Percentiles rank a stretch among this genome's conserved stretches.
Evolutionary conservation across 2,888 invertebrate species (phyloP).

Genomic region (Seira ritae): DNA sequence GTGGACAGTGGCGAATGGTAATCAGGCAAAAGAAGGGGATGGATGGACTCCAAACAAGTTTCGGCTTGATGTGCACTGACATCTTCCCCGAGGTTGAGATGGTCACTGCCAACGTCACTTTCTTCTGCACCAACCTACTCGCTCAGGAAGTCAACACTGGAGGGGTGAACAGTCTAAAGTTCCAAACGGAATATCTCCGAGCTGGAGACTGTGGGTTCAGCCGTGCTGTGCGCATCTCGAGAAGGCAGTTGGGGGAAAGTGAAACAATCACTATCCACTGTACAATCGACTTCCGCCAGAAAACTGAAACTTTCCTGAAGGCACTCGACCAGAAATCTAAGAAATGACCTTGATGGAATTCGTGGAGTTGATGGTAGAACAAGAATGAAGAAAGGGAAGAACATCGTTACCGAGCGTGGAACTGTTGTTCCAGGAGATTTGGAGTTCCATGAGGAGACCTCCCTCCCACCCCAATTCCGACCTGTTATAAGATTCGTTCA

Average conservation of each 20-base stretch:
- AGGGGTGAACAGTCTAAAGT: constrained; percentile 24
- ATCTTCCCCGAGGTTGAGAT: constrained; percentile 39
- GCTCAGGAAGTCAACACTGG: constrained; percentile 53
- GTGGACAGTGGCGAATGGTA: constrained; percentile 58
- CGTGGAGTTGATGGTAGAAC: neutral
- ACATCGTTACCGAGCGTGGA: constrained; percentile 40
- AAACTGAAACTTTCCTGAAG: constrained; percentile 21
- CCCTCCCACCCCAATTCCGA: constrained; percentile 20
- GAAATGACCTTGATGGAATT: neutral
- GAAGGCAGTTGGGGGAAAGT: constrained; percentile 24
- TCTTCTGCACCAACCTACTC: constrained; percentile 41
- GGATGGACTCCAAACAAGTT: constrained; percentile 55
- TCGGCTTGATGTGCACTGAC: constrained; percentile 56
- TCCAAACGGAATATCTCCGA: constrained; percentile 44
- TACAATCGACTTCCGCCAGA: constrained; percentile 46
- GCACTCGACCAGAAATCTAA: constrained; percentile 11
- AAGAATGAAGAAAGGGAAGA: constrained; percentile 20
- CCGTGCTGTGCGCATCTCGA: constrained; percentile 29
- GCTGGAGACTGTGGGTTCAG: constrained; percentile 52
- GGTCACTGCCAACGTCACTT: constrained; percentile 45
- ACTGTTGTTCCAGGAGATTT: constrained; percentile 29
- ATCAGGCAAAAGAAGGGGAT: constrained; percentile 50
- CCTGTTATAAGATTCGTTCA: constrained; percentile 47
- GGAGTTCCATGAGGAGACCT: constrained; percentile 39
- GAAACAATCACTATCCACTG: constrained; percentile 52